Evolutionary conservation across 2,113 vertebrate species (phyloP).

Genomic region (Clinocottus analis): DNA sequence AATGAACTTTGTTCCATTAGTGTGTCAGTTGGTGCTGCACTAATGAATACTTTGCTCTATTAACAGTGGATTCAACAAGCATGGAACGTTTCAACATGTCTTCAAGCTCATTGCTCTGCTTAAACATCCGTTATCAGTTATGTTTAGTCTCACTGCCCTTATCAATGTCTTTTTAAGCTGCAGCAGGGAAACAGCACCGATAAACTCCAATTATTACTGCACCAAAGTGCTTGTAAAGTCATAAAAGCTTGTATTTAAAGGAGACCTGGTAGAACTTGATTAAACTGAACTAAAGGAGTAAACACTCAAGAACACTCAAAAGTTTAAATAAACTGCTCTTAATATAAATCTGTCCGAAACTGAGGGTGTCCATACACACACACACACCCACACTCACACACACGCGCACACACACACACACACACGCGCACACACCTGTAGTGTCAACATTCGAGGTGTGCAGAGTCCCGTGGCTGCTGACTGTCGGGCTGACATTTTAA

Average conservation of each 20-base stretch:
- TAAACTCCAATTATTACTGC: not conserved
- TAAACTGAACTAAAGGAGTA: not conserved
- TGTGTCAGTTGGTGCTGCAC: not conserved
- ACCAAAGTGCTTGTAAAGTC: not conserved
- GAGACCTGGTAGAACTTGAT: not conserved
- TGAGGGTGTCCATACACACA: not conserved
- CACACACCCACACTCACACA: too few relatives aligned
- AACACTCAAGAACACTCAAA: conserved; percentile 1
- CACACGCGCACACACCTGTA: not conserved
- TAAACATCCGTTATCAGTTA: not conserved
- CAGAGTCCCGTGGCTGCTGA: not conserved
- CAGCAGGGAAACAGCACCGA: not conserved
- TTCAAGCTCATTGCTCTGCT: not conserved
- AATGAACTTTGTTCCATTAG: not conserved
- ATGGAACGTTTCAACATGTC: not conserved
- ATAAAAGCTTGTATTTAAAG: not conserved
- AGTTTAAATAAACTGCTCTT: not conserved
- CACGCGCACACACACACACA: too few relatives aligned
- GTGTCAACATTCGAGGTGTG: not conserved
- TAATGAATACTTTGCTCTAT: not conserved
- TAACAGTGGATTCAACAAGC: not conserved
- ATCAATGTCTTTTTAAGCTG: not conserved
- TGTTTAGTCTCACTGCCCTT: not conserved
- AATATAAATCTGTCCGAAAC: not conserved
- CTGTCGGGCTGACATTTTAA: conserved; percentile 33